Percentiles rank a stretch among this genome's conserved stretches.
Conservation (phyloP, 2,888 invertebrate genomes). For the Drosophila cracens region DNA sequence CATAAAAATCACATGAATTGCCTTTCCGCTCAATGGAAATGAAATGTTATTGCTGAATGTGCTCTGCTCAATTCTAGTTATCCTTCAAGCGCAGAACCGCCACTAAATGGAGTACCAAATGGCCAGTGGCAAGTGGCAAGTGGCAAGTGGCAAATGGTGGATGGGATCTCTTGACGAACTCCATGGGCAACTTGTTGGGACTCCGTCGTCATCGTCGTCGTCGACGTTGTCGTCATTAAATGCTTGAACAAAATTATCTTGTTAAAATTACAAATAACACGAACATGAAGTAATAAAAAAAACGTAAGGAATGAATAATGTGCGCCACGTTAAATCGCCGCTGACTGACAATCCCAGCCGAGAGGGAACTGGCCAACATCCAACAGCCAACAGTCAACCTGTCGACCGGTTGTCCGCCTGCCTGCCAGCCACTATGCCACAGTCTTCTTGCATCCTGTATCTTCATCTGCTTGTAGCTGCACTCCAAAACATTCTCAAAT, state of each 20-base stretch:
- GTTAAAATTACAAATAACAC: constrained; percentile 85
- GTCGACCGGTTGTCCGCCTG: constrained; percentile 59
- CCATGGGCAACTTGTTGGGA: constrained; percentile 28
- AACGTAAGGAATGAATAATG: constrained; percentile 78
- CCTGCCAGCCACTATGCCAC: constrained; percentile 15
- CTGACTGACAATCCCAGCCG: constrained; percentile 63
- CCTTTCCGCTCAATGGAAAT: constrained; percentile 73
- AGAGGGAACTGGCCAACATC: constrained; percentile 35
- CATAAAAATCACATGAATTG: constrained; percentile 81
- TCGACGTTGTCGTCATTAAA: constrained; percentile 77
- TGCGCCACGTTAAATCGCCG: constrained; percentile 77
- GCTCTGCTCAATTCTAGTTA: constrained; percentile 42
- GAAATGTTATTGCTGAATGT: constrained; percentile 56
- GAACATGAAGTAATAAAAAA: constrained; percentile 81
- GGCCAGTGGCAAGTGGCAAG: constrained; percentile 36
- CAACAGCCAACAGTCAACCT: constrained; percentile 38
- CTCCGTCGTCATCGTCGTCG: constrained; percentile 25
- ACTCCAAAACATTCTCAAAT: constrained; percentile 70
- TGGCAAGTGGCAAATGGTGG: constrained; percentile 27
- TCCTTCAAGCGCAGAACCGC: constrained; percentile 57
- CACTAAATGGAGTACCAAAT: constrained; percentile 62
- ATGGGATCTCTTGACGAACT: constrained; percentile 27
- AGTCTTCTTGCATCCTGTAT: constrained; percentile 31
- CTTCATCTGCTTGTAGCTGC: constrained; percentile 45
- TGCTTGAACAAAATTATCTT: constrained; percentile 84